Evolutionary conservation across 2,888 invertebrate species (phyloP), one percentile per base, ranked within the genome.

Genomic region (Allophyes oxyacanthae): DNA sequence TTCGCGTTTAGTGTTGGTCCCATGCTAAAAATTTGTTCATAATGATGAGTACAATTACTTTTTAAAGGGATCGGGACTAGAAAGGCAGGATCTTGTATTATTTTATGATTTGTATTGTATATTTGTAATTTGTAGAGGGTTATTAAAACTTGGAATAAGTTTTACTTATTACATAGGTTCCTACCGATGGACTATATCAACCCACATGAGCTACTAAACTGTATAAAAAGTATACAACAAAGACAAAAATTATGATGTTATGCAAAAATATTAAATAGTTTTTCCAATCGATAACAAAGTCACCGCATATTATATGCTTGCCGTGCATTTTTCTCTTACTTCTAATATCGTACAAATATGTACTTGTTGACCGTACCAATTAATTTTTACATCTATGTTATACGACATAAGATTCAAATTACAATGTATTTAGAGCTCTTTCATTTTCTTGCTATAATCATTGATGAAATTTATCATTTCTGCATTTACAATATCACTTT

Each of bases 221-320:
- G 55, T 53, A 48, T 50, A 68, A 53, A 51, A 59, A 72, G 13
- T 66, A 69, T 36, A 60, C 73, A 64, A 58, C 25, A 53, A 40
- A 48, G 50, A 64, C 55, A 44, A 75, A 70, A 69, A 60, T 62
- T 46, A 60, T 43, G 54, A 58, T 44, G 70, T 59, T 74, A 72
- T 74, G 72, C 70, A 74, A 72, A 74, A 75, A 72, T 72, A 74
- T 73, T 61, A 36, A 55, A 65, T 51, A 62, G 56, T 42, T 40
- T 62, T 57, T 57, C 49, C 37, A 57, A 56, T 51, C 32, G 55
- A 64, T 45, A 70, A 71, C 57, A 62, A 58, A 51, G 38, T 42
- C 38, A 49, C 57, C 42, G 45, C 73, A 71, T 45, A 28, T n/a
- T n/a, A n/a, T 43, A 59, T 40, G 36, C 28, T 54, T 37, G 57